Percentiles rank a stretch among this genome's conserved stretches.
Evolutionary conservation across 2,113 vertebrate genomes (phyloP).

Genomic region (Xiphophorus couchianus): DNA sequence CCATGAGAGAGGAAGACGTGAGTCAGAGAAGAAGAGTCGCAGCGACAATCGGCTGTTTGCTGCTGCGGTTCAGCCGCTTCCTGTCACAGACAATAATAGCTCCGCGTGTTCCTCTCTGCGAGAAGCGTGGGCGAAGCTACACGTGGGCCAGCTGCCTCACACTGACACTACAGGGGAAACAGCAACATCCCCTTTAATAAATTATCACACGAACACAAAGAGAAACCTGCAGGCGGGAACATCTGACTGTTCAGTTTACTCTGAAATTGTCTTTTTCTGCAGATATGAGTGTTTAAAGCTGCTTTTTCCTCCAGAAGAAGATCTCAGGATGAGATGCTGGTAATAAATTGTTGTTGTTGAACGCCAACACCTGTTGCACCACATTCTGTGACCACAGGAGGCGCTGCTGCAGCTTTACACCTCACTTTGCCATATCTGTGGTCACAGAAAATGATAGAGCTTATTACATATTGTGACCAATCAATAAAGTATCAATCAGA

Average conservation of each 20-base stretch:
- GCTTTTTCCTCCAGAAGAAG: background rate
- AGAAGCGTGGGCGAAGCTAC: conserved; percentile 67
- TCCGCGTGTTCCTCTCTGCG: conserved; percentile 45
- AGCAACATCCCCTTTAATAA: conserved; percentile 41
- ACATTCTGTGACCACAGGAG: too few species aligned
- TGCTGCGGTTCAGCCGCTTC: conserved; percentile 62
- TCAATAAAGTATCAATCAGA: too few species aligned
- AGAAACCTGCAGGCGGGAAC: background rate
- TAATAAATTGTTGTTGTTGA: too few species aligned
- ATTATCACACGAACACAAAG: background rate
- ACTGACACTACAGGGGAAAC: conserved; percentile 55
- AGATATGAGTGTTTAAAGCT: background rate
- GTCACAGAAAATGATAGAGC: too few species aligned
- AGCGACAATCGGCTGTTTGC: conserved; percentile 42
- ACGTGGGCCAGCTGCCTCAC: conserved; percentile 34
- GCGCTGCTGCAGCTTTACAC: too few species aligned
- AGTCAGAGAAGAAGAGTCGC: conserved; percentile 50
- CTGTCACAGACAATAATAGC: conserved; percentile 70
- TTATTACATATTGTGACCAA: too few species aligned
- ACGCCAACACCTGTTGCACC: too few species aligned
- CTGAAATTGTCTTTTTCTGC: background rate
- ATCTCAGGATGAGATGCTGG: background rate
- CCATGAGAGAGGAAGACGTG: background rate
- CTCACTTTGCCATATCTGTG: too few species aligned
- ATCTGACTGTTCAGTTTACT: background rate